Percentiles rank a stretch among this genome's conserved stretches.
These are phyloP conservation scores for Lordiphosa fenestrarum DNA, from an alignment of 2,888 invertebrate genomes.

Conservation along the genomic window DNA sequence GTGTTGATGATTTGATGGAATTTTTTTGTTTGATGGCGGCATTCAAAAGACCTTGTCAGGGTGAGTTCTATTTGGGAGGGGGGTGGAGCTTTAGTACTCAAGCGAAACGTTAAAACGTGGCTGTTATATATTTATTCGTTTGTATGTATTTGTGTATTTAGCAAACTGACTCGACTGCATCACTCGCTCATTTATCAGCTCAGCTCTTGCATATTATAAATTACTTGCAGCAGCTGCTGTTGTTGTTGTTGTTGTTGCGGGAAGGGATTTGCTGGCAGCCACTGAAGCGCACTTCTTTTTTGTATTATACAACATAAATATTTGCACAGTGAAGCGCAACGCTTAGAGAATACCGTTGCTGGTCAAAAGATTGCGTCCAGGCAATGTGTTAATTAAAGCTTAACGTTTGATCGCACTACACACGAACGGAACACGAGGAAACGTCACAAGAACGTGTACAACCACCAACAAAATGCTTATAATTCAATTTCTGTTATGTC, in stretches of 20 bases:
- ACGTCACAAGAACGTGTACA: slow-evolving; percentile 22
- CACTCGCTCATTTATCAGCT: no score
- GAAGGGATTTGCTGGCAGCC: slow-evolving; percentile 5
- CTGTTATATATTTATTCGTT: slow-evolving; percentile 31
- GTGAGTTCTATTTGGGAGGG: no score
- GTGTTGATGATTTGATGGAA: slow-evolving; percentile 70
- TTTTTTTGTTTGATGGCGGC: slow-evolving; percentile 15
- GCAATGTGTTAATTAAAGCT: slow-evolving; percentile 68
- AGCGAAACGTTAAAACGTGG: slow-evolving; percentile 22
- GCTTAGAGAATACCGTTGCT: slow-evolving; percentile 3
- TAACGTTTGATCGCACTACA: slow-evolving; percentile 59
- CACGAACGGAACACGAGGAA: slow-evolving; percentile 7
- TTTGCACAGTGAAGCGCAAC: slow-evolving; percentile 14
- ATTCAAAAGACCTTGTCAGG: no score
- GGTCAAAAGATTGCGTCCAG: slow-evolving; percentile 17
- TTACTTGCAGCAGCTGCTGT: no score
- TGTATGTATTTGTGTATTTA: no score
- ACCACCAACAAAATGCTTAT: slow-evolving; percentile 35
- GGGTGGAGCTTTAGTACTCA: slow-evolving; percentile 13
- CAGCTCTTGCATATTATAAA: no score
- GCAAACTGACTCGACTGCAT: no score
- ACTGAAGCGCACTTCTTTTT: slow-evolving; percentile 15
- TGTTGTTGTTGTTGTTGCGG: no score
- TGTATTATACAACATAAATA: neutral
- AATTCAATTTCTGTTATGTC: slow-evolving; percentile 59